phyloP scores from a whole-genome alignment of 2,113 vertebrate genomes.

The Elanoides forficatus region DNA sequence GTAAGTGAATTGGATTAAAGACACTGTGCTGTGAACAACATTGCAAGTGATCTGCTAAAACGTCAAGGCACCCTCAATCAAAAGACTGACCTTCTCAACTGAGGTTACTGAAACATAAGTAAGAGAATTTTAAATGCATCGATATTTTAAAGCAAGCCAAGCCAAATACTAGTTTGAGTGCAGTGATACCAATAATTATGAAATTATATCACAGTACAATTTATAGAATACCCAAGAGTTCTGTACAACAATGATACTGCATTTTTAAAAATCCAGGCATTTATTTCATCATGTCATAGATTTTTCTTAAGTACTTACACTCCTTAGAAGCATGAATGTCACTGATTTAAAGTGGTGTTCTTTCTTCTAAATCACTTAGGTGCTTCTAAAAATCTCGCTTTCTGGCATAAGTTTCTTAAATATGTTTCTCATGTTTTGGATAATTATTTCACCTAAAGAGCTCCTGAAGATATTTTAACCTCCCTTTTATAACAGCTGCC shows the following conservation, averaged over 20 bases:
- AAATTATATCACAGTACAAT: not conserved
- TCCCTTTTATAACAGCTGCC: not conserved
- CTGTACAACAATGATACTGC: not conserved
- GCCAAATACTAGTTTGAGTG: not conserved
- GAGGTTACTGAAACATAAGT: not conserved
- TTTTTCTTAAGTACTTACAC: not conserved
- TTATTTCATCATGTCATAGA: not conserved
- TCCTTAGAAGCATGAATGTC: not conserved
- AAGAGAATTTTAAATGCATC: not conserved
- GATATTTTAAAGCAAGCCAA: not conserved
- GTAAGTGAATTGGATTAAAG: not conserved
- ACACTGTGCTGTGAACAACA: not conserved
- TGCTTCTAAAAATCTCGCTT: not conserved
- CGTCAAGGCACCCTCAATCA: not conserved
- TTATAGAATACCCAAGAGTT: not conserved
- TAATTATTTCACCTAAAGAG: not conserved
- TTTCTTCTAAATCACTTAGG: not conserved
- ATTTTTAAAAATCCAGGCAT: not conserved
- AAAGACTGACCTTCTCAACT: not conserved
- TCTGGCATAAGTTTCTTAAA: not conserved
- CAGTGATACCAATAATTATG: not conserved
- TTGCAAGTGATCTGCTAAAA: not conserved
- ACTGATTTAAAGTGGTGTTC: not conserved
- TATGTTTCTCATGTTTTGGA: not conserved
- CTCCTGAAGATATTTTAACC: not conserved